Evolutionary conservation across 2,797 vertebrate species (phyloP).

Genomic region (Alexandromys oeconomus): DNA sequence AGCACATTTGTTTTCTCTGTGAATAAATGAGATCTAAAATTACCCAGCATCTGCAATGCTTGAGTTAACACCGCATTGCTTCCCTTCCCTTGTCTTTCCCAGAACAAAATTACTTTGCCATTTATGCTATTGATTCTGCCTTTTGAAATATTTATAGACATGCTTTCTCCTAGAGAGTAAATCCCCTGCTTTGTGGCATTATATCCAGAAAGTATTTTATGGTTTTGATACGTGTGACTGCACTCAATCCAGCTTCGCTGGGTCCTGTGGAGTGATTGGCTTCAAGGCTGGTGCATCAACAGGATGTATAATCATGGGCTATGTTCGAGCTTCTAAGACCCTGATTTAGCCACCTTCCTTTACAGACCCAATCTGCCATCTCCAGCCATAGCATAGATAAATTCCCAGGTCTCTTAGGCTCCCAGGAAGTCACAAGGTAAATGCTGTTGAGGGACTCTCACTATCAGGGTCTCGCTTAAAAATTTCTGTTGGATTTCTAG

Average conservation of each 20-base stretch:
- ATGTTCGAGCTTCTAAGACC: accelerated
- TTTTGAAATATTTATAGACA: not conserved
- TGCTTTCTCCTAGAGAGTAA: slow-evolving; percentile 30
- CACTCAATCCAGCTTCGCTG: not conserved
- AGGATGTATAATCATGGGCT: no score
- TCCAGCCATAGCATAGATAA: not conserved
- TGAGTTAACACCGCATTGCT: not conserved
- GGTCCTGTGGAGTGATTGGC: no score
- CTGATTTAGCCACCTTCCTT: not conserved
- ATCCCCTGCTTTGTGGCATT: not conserved
- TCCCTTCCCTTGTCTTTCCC: not conserved
- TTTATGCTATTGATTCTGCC: not conserved
- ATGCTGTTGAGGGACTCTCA: not conserved
- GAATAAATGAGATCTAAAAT: slow-evolving; percentile 68
- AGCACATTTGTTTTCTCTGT: slow-evolving; percentile 60
- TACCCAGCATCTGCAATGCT: slow-evolving; percentile 67
- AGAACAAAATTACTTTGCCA: slow-evolving; percentile 18
- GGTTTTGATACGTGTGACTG: not conserved
- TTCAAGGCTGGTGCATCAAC: accelerated
- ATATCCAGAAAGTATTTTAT: not conserved
- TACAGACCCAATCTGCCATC: accelerated
- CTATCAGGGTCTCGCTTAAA: not conserved
- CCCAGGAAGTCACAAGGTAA: not conserved
- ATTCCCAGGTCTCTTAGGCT: not conserved
- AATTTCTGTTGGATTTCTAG: not conserved